Conservation (phyloP, 2,113 vertebrate species). For the Pleuronectes platessa region DNA sequence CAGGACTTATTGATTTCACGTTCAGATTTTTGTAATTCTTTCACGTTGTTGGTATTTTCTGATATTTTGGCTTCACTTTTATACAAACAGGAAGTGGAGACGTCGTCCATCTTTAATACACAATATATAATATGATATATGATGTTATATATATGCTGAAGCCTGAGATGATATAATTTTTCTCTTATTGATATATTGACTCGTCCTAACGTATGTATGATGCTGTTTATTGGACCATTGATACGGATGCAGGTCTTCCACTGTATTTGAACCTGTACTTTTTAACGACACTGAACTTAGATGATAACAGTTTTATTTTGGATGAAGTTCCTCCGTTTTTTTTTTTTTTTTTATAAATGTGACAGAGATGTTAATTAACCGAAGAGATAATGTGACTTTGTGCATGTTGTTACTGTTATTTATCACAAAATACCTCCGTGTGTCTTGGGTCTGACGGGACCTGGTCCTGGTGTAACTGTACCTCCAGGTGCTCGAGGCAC, state of each 20-base stretch:
- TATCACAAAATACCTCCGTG: constrained; percentile 68
- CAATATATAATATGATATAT: background rate
- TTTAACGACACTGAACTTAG: constrained; percentile 24
- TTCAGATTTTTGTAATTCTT: no score
- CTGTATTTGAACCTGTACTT: constrained; percentile 34
- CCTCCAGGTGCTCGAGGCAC: constrained; percentile 6
- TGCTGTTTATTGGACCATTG: constrained; percentile 15
- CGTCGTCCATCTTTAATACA: background rate
- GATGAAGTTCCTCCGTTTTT: constrained; percentile 13
- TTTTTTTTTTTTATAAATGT: constrained; percentile 1
- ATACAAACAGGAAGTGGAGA: no score
- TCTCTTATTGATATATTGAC: constrained; percentile 17
- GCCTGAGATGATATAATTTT: constrained; percentile 11
- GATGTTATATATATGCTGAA: background rate
- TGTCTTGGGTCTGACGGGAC: constrained; percentile 60
- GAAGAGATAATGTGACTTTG: constrained; percentile 47
- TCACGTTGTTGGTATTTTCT: no score
- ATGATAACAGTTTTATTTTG: constrained; percentile 32
- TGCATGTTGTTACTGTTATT: constrained; percentile 72
- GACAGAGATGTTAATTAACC: constrained; percentile 38
- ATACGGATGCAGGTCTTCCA: constrained; percentile 55
- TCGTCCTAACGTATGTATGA: constrained; percentile 30
- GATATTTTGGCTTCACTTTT: no score
- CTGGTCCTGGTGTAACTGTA: constrained; percentile 42
- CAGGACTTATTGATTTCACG: no score